Conservation (phyloP, 2,888 invertebrate species). For the Endomychus coccineus region DNA sequence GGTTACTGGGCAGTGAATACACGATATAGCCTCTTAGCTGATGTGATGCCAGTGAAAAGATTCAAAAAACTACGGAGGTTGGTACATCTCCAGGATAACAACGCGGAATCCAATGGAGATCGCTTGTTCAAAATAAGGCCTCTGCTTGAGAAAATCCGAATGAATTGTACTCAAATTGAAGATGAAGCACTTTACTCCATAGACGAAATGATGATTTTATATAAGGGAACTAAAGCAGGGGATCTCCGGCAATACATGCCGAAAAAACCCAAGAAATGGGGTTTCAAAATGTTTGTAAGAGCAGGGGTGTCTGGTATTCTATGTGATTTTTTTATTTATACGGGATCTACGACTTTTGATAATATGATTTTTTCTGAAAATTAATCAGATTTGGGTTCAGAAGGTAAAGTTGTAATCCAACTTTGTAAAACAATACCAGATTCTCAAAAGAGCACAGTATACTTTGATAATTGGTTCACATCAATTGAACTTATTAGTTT, state of each 20-base stretch:
- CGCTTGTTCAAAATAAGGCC: conserved; percentile 16
- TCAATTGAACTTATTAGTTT: too few relatives aligned
- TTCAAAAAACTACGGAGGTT: conserved; percentile 12
- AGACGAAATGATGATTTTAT: conserved; percentile 13
- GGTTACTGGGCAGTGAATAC: conserved; percentile 11
- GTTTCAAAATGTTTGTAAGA: conserved; percentile 6
- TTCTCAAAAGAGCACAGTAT: too few relatives aligned
- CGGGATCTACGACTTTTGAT: too few relatives aligned
- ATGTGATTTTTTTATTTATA: conserved; percentile 9
- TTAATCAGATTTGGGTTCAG: too few relatives aligned
- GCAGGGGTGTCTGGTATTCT: conserved; percentile 8
- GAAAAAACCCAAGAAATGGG: conserved; percentile 11
- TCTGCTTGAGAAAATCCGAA: conserved; percentile 10
- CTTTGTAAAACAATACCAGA: too few relatives aligned
- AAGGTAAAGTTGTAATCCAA: too few relatives aligned
- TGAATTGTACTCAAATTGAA: conserved; percentile 5
- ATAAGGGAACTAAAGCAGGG: conserved; percentile 11
- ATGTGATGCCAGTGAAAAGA: conserved; percentile 15
- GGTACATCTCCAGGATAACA: conserved; percentile 15
- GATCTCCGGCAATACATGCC: conserved; percentile 5
- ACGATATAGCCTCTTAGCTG: conserved; percentile 9
- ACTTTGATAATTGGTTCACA: too few relatives aligned
- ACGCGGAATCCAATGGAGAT: conserved; percentile 11
- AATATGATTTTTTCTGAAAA: too few relatives aligned
- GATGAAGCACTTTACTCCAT: conserved; percentile 7